Conservation (phyloP, 2,113 vertebrate genomes). For the Semicossyphus pulcher region DNA sequence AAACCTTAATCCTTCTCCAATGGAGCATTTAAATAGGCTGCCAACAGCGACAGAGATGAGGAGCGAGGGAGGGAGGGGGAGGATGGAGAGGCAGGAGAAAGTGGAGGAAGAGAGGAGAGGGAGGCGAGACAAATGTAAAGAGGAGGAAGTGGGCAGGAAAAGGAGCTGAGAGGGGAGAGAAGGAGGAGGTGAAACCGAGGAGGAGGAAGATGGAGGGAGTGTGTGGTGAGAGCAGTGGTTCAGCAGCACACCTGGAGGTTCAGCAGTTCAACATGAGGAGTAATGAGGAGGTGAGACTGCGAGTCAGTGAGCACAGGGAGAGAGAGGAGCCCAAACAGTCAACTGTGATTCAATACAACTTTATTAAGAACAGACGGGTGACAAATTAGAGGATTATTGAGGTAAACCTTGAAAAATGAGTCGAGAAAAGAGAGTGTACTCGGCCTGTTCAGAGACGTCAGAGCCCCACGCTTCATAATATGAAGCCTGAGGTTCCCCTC, state of each 20-base stretch:
- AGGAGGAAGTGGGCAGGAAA: background rate
- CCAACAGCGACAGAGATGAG: conserved; percentile 79
- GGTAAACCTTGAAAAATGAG: background rate
- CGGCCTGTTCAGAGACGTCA: too few species aligned
- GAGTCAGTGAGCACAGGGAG: conserved; percentile 24
- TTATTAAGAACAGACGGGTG: background rate
- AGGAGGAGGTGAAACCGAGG: background rate
- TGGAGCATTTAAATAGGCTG: conserved; percentile 99
- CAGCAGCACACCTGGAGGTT: conserved; percentile 42
- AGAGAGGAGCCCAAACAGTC: background rate
- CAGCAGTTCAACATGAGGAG: conserved; percentile 46
- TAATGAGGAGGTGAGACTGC: conserved; percentile 36
- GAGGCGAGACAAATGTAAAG: background rate
- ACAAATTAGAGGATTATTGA: background rate
- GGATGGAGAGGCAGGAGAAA: conserved; percentile 16
- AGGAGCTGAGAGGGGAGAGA: background rate
- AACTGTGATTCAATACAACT: background rate
- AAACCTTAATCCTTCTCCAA: conserved; percentile 99
- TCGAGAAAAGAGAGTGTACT: background rate
- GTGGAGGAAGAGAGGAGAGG: background rate
- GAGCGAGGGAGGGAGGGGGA: conserved; percentile 35
- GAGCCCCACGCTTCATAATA: too few species aligned
- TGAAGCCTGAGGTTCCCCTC: too few species aligned
- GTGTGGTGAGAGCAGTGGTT: conserved; percentile 3
- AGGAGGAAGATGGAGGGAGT: background rate